Base-by-base conservation (phyloP, 2,797 vertebrate species). In the Ctenopoma multispine region DNA sequence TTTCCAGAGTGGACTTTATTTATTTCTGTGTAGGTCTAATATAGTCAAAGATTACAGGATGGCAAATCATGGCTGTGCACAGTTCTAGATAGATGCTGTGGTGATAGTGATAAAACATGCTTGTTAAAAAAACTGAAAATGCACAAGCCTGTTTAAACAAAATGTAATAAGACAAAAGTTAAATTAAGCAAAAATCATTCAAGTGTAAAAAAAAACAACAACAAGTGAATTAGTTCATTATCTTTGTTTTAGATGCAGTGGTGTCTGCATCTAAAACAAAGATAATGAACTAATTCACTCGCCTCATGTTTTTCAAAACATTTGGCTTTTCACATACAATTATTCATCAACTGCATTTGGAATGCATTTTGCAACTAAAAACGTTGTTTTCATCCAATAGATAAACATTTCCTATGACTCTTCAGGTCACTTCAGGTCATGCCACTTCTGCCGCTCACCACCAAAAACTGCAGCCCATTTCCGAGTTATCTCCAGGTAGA, bases 401-500 rank as follows among this genome's bases (percentile, higher is more conserved):
- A 27, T 68, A 59, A 63, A 67, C 4, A 23, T 58, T 23, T 20
- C 0, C 41, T 23, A 3, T 5, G 20, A 40, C 41, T 77, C 36
- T 57, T 7, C 17, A 36, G 31, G 31, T 34, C 38, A 12, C 38
- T 12, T 48, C 5, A 5, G 3, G 17, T 91, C 65, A 92, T 83
- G 89, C 89, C 90, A 84, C 69, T 72, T 85, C 8, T 67, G 80
- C 36, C 95, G 92, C 68, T 97, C 96, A 2, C 94, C 95, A 14
- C 86, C 90, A 77, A 96, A 98, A 79, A 95, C 97, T 56, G 93
- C 94, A 23, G 96, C 96, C 98, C 98, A 99, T 84, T 96, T 99
- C 60, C 91, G 94, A 54, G 97, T 99, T 53, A 99, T 95, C 80
- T 99, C 96, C 69, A 99, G 88, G 88, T 99, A 99, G 88, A 96